phyloP scores from a whole-genome alignment of 2,113 vertebrate genomes.

The Mirounga angustirostris region DNA sequence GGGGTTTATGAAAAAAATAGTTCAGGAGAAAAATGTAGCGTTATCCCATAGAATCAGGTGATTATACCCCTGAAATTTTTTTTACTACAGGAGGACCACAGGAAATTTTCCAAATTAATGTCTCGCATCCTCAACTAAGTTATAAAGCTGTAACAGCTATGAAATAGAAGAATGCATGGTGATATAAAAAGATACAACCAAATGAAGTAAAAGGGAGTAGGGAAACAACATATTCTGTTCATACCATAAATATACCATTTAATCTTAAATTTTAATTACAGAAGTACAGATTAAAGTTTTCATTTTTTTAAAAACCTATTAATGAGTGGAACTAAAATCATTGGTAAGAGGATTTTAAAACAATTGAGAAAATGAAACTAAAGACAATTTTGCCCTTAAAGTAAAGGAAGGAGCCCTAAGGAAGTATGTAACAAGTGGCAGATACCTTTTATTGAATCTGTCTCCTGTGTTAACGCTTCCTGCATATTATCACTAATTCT shows the following conservation, averaged over 20 bases:
- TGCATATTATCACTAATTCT: background rate
- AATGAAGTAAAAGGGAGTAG: background rate
- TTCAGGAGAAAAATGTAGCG: background rate
- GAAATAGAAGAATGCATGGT: background rate
- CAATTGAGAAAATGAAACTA: constrained; percentile 21
- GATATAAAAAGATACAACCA: background rate
- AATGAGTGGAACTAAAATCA: background rate
- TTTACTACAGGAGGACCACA: background rate
- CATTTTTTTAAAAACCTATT: background rate
- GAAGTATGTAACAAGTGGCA: background rate
- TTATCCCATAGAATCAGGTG: background rate
- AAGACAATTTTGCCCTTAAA: background rate
- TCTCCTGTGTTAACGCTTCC: background rate
- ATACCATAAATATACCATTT: background rate
- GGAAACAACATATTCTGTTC: background rate
- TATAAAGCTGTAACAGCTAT: background rate
- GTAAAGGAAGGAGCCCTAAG: background rate
- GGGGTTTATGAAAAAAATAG: background rate
- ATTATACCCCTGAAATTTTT: background rate
- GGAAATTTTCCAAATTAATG: background rate
- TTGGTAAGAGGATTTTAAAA: constrained; percentile 1
- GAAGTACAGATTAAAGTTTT: background rate
- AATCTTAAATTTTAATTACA: constrained; percentile 12
- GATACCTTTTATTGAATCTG: background rate
- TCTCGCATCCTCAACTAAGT: background rate